phyloP scores from a whole-genome alignment of 2,113 vertebrate genomes.

The Triplophysa dalaica region DNA sequence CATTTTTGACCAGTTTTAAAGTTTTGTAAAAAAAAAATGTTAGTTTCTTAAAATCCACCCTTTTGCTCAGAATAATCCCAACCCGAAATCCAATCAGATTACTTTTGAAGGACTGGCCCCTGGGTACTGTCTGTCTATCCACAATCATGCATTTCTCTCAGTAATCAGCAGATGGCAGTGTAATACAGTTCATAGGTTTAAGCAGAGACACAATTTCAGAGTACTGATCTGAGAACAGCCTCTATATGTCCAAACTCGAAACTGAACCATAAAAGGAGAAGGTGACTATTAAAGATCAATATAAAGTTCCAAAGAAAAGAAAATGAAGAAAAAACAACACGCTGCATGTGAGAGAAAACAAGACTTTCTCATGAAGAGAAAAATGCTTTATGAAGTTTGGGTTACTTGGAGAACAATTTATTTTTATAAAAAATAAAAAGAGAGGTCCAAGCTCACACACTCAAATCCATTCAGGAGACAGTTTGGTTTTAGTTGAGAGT shows the following conservation, averaged over 20 bases:
- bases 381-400: not conserved
- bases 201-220: not conserved
- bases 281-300: not conserved
- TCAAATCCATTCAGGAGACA: not conserved
- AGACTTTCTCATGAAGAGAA: not conserved
- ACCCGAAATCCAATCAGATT: too few species aligned
- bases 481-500: too few species aligned
- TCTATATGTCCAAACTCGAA: not conserved
- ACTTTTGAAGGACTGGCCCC: too few species aligned
- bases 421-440: not conserved
- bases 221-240: slow-evolving; percentile 9
- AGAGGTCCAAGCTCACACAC: not conserved
- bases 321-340: not conserved
- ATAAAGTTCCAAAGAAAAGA: not conserved
- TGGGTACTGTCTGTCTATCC: too few species aligned
- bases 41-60: too few species aligned
- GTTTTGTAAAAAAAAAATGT: too few species aligned
- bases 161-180: slow-evolving; percentile 53
- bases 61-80: too few species aligned
- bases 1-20: too few species aligned
- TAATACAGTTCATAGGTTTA: slow-evolving; percentile 21
- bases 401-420: not conserved
- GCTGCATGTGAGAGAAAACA: too few species aligned
- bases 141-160: too few species aligned
- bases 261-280: slow-evolving; percentile 11